A percentile compares a stretch with the other conserved stretches of the same genome.
Conservation (phyloP, 2,797 vertebrate species). For the Acrossocheilus wenchowensis region DNA sequence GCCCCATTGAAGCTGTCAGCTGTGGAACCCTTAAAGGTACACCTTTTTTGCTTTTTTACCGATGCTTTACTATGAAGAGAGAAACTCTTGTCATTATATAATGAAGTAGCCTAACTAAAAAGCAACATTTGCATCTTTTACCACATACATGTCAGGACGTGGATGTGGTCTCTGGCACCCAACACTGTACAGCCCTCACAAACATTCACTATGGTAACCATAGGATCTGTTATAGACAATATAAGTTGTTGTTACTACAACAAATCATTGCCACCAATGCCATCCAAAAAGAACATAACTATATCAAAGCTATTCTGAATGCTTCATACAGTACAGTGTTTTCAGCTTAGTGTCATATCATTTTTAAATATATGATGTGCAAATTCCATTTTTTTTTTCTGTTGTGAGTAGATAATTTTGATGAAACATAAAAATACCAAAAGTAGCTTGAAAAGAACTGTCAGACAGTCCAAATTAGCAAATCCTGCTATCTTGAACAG, state of each 20-base stretch:
- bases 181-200: neutral
- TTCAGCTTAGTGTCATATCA: neutral
- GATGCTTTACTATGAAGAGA: neutral
- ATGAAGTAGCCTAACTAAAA: neutral
- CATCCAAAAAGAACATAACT: neutral
- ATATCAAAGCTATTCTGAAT: neutral
- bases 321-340: neutral
- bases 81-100: neutral
- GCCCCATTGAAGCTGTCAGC: neutral
- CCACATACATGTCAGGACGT: neutral
- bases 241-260: slow-evolving; percentile 15
- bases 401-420: neutral
- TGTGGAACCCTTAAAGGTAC: neutral
- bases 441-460: neutral
- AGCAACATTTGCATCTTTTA: neutral
- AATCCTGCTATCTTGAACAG: neutral
- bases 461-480: neutral
- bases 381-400: neutral
- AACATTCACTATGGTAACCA: slow-evolving; percentile 4
- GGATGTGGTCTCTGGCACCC: slow-evolving; percentile 6
- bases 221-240: neutral
- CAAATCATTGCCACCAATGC: neutral
- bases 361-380: neutral
- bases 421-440: neutral
- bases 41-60: neutral